Evolutionary conservation across 2,113 vertebrate species (phyloP), one percentile per base, ranked within the genome.

Genomic region (Dasypus novemcinctus): DNA sequence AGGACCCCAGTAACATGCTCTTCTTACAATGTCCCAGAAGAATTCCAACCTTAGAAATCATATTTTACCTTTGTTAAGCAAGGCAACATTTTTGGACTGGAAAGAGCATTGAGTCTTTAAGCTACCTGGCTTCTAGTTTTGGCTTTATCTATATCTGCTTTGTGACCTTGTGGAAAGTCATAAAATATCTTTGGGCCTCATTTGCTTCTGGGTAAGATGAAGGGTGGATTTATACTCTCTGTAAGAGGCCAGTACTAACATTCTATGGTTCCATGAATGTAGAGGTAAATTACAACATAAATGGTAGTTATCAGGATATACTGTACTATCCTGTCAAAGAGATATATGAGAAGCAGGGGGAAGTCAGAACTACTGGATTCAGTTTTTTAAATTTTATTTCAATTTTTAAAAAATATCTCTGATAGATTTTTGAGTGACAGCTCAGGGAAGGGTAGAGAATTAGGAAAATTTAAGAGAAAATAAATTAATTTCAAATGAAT

Each of bases 401-500:
- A 61, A 23, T 31, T 49, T 49, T 49, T 61, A 54, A 87, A 68
- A 36, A 86, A 80, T 38, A 89, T 63, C 29, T 75, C 49, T 92
- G 63, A 87, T 7, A 91, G 23, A 76, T 11, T 76, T 90, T 92
- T 91, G 38, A 72, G 18, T 82, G 46, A 93, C 31, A 85, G 81
- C 81, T 85, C 10, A 82, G 27, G 11, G 69, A 85, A 91, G 25
- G 5, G 0, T 81, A 84, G 49, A 82, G n/a, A 81, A 59, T 87
- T 69, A 79, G 23, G 92, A 5, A 15, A 87, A 80, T 78, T 90
- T 68, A 78, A 94, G 13, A 91, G 59, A 90, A 88, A 89, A 49
- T 29, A 93, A 86, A 52, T 76, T 64, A 74, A 72, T 74, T 79
- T 90, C 54, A 83, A 95, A 80, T 92, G 69, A 17, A n/a, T 89